phyloP scores from a whole-genome alignment of 1,140 invertebrate species.

The Chelonus insularis region DNA sequence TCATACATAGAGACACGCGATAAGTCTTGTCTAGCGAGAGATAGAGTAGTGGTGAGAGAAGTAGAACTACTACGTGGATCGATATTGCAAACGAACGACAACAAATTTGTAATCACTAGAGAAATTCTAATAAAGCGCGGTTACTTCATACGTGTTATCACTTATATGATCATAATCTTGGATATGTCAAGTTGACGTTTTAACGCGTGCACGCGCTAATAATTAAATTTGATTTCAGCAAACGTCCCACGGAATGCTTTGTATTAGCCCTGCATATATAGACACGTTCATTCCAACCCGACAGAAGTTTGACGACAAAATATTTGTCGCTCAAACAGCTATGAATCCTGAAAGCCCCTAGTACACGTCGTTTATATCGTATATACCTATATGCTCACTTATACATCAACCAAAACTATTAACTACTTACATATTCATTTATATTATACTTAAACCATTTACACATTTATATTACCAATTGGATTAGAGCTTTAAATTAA shows the following conservation, averaged over 20 bases:
- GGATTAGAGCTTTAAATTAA: too few relatives aligned
- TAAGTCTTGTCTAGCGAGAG: too few relatives aligned
- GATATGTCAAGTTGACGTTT: constrained; percentile 3
- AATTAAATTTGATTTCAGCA: constrained; percentile 57
- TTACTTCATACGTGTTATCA: neutral
- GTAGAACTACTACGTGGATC: too few relatives aligned
- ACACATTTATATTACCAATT: too few relatives aligned
- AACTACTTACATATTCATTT: too few relatives aligned
- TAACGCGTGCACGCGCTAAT: constrained; percentile 5
- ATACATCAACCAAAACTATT: too few relatives aligned
- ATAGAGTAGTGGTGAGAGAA: neutral
- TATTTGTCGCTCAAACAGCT: constrained; percentile 62
- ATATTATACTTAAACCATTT: too few relatives aligned
- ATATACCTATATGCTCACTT: neutral
- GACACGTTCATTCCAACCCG: constrained; percentile 54
- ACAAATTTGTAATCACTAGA: constrained; percentile 25
- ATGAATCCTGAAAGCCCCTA: constrained; percentile 51
- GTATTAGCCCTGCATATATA: constrained; percentile 61
- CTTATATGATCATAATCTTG: constrained; percentile 1
- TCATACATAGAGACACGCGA: neutral
- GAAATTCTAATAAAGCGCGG: neutral
- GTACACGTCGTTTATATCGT: neutral
- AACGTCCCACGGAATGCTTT: constrained; percentile 58
- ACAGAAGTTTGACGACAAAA: constrained; percentile 62
- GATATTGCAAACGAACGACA: constrained; percentile 20